Percentiles rank a stretch among this genome's conserved stretches.
These are phyloP conservation scores for Oedothorax gibbosus DNA, from an alignment of 1,140 invertebrate genomes.

Conservation along the genomic window DNA sequence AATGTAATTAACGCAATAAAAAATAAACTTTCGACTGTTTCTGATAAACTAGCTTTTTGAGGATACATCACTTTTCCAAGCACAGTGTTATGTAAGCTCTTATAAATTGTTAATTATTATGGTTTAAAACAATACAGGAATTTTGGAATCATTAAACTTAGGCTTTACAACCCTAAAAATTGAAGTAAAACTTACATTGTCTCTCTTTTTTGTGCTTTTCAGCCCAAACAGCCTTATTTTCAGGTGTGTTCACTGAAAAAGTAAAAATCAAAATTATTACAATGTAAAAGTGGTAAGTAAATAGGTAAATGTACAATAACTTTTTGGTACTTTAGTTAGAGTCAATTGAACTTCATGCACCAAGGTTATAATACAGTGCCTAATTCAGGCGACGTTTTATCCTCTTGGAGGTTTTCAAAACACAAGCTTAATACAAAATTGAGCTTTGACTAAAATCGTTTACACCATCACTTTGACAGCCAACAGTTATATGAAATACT, in stretches of 20 bases:
- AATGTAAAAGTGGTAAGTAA: background rate
- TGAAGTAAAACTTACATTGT: slow-evolving; percentile 25
- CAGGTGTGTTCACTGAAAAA: slow-evolving; percentile 44
- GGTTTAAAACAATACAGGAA: too few species aligned
- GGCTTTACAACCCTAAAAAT: background rate
- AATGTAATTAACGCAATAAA: too few species aligned
- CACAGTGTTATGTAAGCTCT: too few species aligned
- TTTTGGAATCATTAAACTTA: background rate
- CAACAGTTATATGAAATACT: too few species aligned
- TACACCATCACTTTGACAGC: too few species aligned
- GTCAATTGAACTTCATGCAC: background rate
- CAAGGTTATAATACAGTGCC: background rate
- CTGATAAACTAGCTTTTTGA: too few species aligned
- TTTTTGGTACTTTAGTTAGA: background rate
- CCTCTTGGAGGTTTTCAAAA: background rate
- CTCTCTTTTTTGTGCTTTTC: slow-evolving; percentile 47
- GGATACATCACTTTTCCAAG: too few species aligned
- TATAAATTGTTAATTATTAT: too few species aligned
- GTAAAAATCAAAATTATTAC: background rate
- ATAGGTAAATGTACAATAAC: background rate
- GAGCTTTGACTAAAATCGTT: too few species aligned
- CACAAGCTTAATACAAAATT: background rate
- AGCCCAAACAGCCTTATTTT: slow-evolving; percentile 52
- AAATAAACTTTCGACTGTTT: too few species aligned
- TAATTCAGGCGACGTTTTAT: background rate